Evolutionary conservation across 2,888 invertebrate species (phyloP).

Genomic region (Ormyrus pomaceus): DNA sequence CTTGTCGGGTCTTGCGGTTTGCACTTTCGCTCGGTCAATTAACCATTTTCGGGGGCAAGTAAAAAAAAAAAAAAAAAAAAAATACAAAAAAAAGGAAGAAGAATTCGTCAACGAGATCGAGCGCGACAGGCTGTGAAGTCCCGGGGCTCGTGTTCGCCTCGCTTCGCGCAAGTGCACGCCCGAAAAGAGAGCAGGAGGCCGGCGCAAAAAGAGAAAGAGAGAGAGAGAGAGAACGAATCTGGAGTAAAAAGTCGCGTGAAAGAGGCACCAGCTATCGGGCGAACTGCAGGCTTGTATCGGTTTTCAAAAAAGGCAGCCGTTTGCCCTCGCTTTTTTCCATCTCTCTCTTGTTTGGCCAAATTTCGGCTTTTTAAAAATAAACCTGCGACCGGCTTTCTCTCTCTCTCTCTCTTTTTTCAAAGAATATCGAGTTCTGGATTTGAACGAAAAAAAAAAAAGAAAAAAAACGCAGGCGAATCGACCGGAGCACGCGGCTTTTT

Average conservation of each 20-base stretch:
- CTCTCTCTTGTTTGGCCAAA: conserved; percentile 49
- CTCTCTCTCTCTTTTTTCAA: no score
- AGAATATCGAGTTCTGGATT: no score
- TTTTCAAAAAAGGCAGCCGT: conserved; percentile 68
- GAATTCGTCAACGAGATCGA: conserved; percentile 69
- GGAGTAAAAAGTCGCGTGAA: conserved; percentile 54
- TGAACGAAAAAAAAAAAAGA: no score
- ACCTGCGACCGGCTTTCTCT: conserved; percentile 13
- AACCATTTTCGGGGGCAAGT: conserved; percentile 66
- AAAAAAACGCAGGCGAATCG: no score
- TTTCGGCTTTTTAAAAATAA: conserved; percentile 31
- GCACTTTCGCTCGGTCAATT: conserved; percentile 70
- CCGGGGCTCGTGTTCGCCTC: conserved; percentile 68
- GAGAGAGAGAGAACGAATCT: conserved; percentile 1
- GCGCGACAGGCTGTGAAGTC: conserved; percentile 73
- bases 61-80: conserved; percentile 57
- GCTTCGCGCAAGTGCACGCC: not conserved
- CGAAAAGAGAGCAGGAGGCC: not conserved
- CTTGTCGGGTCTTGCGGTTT: conserved; percentile 59
- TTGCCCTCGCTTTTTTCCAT: conserved; percentile 5
- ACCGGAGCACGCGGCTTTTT: no score
- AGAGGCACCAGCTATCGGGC: conserved; percentile 58
- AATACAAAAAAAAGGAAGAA: no score
- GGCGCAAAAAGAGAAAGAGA: not conserved
- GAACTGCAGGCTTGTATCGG: conserved; percentile 63